These are phyloP conservation scores for Gymnosoma rotundatum DNA, from an alignment of 2,888 invertebrate genomes.

Conservation along the genomic window DNA sequence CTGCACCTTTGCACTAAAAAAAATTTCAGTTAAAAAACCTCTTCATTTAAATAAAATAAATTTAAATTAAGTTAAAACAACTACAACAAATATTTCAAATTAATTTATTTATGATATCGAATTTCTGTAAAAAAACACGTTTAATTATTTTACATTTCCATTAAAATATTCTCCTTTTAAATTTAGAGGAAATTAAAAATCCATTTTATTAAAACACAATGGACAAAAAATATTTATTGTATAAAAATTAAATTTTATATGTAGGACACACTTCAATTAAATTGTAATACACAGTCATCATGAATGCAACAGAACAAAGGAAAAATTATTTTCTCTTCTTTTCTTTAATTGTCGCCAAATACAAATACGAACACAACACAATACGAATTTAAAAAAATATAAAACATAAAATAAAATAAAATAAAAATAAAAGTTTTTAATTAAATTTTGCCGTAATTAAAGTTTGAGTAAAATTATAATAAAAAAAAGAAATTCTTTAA, in stretches of 20 bases:
- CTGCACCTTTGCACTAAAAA: no score
- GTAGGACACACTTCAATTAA: slow-evolving; percentile 30
- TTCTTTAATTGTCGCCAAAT: slow-evolving; percentile 22
- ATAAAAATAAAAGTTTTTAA: slow-evolving; percentile 29
- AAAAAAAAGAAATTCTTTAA: slow-evolving; percentile 21
- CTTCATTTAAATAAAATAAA: no score
- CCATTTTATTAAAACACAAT: slow-evolving; percentile 13
- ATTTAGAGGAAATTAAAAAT: slow-evolving; percentile 25
- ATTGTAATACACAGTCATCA: slow-evolving; percentile 21
- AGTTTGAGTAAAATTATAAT: slow-evolving; percentile 16
- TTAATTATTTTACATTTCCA: background rate
- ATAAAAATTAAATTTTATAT: slow-evolving; percentile 16
- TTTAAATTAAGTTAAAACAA: no score
- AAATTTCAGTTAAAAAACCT: no score
- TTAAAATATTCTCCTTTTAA: background rate
- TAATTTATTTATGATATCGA: no score
- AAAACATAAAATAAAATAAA: background rate
- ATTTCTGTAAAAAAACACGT: no score
- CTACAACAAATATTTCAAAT: no score
- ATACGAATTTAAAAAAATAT: background rate
- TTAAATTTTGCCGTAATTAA: slow-evolving; percentile 48
- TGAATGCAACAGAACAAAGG: slow-evolving; percentile 42
- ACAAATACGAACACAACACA: no score
- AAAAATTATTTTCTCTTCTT: background rate
- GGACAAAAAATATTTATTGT: slow-evolving; percentile 26